These are phyloP conservation scores for Mus caroli DNA, from an alignment of 2,797 vertebrate genomes.

Conservation along the genomic window DNA sequence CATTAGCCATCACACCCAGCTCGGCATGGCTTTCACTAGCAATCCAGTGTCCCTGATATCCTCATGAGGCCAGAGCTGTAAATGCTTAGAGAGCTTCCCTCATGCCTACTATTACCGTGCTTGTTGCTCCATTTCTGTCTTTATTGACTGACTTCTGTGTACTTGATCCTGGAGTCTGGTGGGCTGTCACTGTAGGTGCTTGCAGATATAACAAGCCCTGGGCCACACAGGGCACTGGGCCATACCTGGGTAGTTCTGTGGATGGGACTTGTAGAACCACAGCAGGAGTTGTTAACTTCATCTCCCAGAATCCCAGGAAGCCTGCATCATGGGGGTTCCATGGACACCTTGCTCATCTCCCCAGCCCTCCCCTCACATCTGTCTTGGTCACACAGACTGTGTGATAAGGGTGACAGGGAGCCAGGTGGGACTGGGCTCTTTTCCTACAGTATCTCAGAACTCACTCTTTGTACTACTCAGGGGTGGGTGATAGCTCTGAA, in stretches of 20 bases:
- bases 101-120: accelerated
- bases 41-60: accelerated
- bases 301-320: accelerated
- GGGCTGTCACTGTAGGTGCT: accelerated
- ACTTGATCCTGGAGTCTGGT: accelerated
- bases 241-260: not conserved
- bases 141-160: not conserved
- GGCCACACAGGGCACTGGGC: not conserved
- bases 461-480: accelerated
- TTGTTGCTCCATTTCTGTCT: not conserved
- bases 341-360: accelerated
- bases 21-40: accelerated
- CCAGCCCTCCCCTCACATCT: not conserved
- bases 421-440: not conserved
- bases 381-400: not conserved
- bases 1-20: accelerated
- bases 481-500: accelerated
- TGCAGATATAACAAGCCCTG: not conserved
- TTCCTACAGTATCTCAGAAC: accelerated
- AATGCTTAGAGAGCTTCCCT: accelerated
- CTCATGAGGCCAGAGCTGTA: not conserved
- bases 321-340: not conserved
- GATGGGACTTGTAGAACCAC: not conserved
- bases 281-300: accelerated
- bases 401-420: not conserved